These are phyloP conservation scores for Caenorhabditis parvicauda DNA, from an alignment of 2,888 invertebrate genomes.

Conservation along the genomic window DNA sequence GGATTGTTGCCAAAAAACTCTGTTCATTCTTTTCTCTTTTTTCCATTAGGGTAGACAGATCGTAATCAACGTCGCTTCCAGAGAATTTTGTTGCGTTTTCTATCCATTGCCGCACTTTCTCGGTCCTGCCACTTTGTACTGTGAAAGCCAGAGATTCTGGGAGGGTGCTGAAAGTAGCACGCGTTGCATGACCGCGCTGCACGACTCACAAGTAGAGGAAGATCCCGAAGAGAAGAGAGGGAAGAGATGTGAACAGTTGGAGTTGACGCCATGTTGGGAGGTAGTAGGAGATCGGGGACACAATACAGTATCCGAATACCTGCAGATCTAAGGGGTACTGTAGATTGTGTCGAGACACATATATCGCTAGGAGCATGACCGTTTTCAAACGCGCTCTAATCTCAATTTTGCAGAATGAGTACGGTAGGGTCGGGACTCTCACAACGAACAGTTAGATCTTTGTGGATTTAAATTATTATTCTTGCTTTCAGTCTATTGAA, in stretches of 20 bases:
- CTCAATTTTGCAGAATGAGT: no score
- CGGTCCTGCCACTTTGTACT: conserved; percentile 22
- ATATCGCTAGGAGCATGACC: no score
- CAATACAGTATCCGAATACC: conserved; percentile 42
- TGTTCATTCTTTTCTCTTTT: no score
- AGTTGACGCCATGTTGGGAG: conserved; percentile 40
- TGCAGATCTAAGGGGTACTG: no score
- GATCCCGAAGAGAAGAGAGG: conserved; percentile 32
- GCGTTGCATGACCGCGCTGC: neutral
- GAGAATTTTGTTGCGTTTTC: conserved; percentile 5
- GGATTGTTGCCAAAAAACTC: no score
- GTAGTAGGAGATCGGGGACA: conserved; percentile 43
- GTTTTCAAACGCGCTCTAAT: no score
- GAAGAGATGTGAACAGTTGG: conserved; percentile 34
- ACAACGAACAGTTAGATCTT: no score
- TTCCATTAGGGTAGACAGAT: no score
- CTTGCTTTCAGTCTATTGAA: no score
- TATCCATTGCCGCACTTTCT: conserved; percentile 37
- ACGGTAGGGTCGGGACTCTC: no score
- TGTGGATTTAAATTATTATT: no score
- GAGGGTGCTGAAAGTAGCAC: conserved; percentile 28
- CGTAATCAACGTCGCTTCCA: neutral
- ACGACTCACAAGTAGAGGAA: conserved; percentile 38
- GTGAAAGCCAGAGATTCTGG: conserved; percentile 50
- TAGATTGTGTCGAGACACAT: neutral